A percentile compares a stretch with the other conserved stretches of the same genome.
Conservation (phyloP, 2,888 invertebrate species). For the Sipunculus nudus region DNA sequence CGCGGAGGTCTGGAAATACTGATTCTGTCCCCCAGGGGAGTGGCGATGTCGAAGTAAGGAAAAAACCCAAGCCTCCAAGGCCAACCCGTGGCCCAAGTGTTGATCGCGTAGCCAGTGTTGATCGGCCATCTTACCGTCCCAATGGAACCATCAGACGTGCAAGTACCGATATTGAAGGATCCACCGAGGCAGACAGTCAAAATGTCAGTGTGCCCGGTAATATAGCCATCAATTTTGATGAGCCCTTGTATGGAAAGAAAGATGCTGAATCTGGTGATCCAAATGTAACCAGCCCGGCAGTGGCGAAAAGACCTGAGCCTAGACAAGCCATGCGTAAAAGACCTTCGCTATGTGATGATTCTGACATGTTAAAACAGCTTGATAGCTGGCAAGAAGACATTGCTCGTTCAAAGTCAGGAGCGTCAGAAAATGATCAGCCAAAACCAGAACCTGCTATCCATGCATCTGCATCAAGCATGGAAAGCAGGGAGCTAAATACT, state of each 20-base stretch:
- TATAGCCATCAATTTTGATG: slow-evolving; percentile 8
- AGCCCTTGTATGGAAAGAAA: slow-evolving; percentile 10
- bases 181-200: not conserved
- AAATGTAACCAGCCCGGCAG: too few relatives aligned
- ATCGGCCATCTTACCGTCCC: too few relatives aligned
- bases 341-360: too few relatives aligned
- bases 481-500: too few relatives aligned
- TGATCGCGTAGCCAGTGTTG: not conserved
- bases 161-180: not conserved
- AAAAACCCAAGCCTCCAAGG: slow-evolving; percentile 1
- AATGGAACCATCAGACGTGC: too few relatives aligned
- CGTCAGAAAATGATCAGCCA: too few relatives aligned
- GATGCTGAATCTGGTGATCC: not conserved
- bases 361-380: too few relatives aligned
- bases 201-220: not conserved
- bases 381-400: too few relatives aligned
- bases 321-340: slow-evolving; percentile 23
- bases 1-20: not conserved
- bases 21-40: not conserved
- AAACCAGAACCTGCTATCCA: not conserved
- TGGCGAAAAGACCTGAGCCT: not conserved
- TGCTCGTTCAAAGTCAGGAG: too few relatives aligned
- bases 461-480: not conserved
- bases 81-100: slow-evolving; percentile 2
- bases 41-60: not conserved